Evolutionary conservation across 2,113 vertebrate genomes (phyloP).

Genomic region (Dendrocopos noguchii): DNA sequence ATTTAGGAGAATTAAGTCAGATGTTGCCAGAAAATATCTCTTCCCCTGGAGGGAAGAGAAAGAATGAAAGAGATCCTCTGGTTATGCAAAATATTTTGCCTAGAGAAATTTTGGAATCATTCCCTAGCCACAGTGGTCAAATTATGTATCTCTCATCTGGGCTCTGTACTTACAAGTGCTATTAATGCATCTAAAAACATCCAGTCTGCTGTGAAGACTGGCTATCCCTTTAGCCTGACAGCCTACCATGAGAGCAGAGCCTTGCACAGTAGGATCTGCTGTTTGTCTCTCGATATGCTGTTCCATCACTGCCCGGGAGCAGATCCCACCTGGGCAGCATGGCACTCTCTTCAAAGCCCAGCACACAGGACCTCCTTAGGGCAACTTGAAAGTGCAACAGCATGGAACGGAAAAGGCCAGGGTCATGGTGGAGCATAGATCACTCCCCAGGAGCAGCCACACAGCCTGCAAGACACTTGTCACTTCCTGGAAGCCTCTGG

Average conservation of each 20-base stretch:
- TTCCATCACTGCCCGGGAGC: neutral
- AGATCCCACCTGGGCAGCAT: slow-evolving; percentile 41
- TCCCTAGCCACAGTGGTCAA: neutral
- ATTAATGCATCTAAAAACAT: neutral
- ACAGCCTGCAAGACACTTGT: neutral
- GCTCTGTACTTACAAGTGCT: neutral
- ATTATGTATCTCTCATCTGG: neutral
- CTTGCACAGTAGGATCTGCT: slow-evolving; percentile 1
- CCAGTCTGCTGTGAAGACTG: neutral
- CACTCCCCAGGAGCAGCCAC: slow-evolving; percentile 44
- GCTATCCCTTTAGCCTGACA: neutral
- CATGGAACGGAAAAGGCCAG: neutral
- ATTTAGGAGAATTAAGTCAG: slow-evolving; percentile 12
- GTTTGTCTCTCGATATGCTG: neutral
- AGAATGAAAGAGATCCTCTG: slow-evolving; percentile 9
- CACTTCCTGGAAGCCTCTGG: slow-evolving; percentile 5
- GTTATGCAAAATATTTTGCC: slow-evolving; percentile 7
- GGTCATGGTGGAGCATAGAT: slow-evolving; percentile 53
- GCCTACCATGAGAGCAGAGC: neutral
- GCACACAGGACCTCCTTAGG: slow-evolving; percentile 4
- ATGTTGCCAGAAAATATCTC: slow-evolving; percentile 22
- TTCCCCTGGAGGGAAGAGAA: neutral
- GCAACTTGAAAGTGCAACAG: slow-evolving; percentile 34
- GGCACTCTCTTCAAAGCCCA: slow-evolving; percentile 35
- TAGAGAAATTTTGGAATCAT: neutral